A percentile compares a stretch with the other conserved stretches of the same genome.
Evolutionary conservation across 2,113 vertebrate genomes (phyloP).

Genomic region (Pampusana beccarii): DNA sequence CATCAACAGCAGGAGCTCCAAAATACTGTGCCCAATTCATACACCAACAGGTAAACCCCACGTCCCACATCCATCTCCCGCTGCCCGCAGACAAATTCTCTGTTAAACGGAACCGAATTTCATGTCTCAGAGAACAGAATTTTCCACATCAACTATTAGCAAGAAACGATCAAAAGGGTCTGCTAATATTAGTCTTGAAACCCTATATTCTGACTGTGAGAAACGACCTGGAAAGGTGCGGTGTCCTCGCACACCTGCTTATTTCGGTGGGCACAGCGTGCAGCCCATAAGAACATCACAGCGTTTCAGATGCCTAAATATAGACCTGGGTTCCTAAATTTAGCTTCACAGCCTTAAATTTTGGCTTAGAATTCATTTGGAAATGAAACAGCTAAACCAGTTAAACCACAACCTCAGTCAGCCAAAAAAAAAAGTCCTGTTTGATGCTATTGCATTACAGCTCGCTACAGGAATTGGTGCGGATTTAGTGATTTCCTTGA

Average conservation of each 20-base stretch:
- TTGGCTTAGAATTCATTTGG: not conserved
- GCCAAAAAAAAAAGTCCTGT: fast-evolving
- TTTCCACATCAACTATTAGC: not conserved
- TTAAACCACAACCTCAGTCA: not conserved
- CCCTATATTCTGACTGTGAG: not conserved
- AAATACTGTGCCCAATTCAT: not conserved
- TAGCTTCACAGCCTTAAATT: not conserved
- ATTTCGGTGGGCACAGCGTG: not conserved
- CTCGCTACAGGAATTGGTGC: not conserved
- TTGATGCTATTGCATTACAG: not conserved
- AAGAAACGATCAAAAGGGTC: not conserved
- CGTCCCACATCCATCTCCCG: not conserved
- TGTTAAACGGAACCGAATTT: not conserved
- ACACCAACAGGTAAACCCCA: not conserved
- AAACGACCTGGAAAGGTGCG: not conserved
- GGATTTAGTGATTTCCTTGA: not conserved
- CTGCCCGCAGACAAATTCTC: not conserved
- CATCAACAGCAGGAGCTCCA: not conserved
- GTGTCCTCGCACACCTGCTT: fast-evolving
- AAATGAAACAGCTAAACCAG: not conserved
- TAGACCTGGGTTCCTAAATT: not conserved
- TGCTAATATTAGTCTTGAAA: not conserved
- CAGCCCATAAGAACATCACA: not conserved
- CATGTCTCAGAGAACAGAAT: not conserved
- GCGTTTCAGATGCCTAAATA: not conserved